Evolutionary conservation across 2,113 vertebrate genomes (phyloP).

Genomic region (Scortum barcoo): DNA sequence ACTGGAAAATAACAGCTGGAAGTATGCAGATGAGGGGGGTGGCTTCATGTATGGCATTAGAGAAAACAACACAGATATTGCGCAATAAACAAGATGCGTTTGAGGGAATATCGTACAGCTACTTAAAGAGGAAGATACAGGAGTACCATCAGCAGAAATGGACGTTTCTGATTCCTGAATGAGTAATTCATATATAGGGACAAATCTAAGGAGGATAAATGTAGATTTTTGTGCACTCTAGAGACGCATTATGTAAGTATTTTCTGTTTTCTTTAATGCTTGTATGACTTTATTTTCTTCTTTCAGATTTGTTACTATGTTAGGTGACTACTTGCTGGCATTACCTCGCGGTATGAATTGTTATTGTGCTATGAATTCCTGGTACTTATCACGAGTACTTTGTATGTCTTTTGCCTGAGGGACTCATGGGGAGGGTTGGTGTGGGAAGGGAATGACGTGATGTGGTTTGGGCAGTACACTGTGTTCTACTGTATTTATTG

Average conservation of each 20-base stretch:
- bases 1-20: neutral
- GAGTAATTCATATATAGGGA: neutral
- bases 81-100: neutral
- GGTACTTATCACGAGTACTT: constrained; percentile 14
- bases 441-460: constrained; percentile 25
- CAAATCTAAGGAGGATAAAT: neutral
- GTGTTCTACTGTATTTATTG: constrained; percentile 4
- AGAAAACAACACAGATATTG: neutral
- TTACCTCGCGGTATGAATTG: neutral
- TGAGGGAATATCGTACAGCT: neutral
- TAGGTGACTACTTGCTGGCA: neutral
- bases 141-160: neutral
- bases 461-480: constrained; percentile 18
- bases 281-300: neutral
- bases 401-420: constrained; percentile 18
- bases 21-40: neutral
- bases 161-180: neutral
- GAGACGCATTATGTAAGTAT: neutral
- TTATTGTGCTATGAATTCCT: neutral
- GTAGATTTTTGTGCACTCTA: neutral
- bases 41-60: neutral
- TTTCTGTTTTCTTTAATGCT: neutral
- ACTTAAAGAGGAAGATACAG: neutral
- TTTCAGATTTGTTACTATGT: neutral
- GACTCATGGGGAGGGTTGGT: neutral